These are phyloP conservation scores for Osmerus eperlanus DNA, from an alignment of 2,113 vertebrate species.

Conservation along the genomic window DNA sequence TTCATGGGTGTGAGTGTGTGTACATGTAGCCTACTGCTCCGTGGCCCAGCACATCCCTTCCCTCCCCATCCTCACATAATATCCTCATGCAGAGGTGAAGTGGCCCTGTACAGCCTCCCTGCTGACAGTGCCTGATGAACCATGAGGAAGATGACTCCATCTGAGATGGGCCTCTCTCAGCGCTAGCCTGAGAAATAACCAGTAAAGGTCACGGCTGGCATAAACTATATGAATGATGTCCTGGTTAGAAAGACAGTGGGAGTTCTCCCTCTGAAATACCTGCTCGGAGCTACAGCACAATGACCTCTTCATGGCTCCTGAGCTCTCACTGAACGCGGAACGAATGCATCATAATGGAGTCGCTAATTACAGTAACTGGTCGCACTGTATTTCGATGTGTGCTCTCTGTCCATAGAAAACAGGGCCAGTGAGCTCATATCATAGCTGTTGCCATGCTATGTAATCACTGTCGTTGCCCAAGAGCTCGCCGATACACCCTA, in stretches of 20 bases:
- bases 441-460: too few relatives aligned
- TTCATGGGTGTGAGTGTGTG: too few relatives aligned
- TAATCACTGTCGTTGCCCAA: not conserved
- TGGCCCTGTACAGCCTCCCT: not conserved
- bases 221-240: slow-evolving; percentile 33
- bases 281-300: not conserved
- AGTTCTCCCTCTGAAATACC: not conserved
- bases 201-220: slow-evolving; percentile 44
- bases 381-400: too few relatives aligned
- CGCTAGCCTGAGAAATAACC: slow-evolving; percentile 31
- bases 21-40: not conserved
- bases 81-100: not conserved
- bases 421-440: too few relatives aligned
- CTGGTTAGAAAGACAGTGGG: not conserved
- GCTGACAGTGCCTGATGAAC: slow-evolving; percentile 41
- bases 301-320: not conserved
- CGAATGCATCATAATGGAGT: too few relatives aligned
- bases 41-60: not conserved
- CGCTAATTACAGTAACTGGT: too few relatives aligned
- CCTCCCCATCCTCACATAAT: not conserved
- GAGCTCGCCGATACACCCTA: not conserved
- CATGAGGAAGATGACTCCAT: not conserved
- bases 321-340: not conserved
- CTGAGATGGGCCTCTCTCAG: slow-evolving; percentile 20
- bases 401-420: too few relatives aligned